These are phyloP conservation scores for Alviniconcha marisindica DNA, from an alignment of 1,140 invertebrate species.

Conservation along the genomic window DNA sequence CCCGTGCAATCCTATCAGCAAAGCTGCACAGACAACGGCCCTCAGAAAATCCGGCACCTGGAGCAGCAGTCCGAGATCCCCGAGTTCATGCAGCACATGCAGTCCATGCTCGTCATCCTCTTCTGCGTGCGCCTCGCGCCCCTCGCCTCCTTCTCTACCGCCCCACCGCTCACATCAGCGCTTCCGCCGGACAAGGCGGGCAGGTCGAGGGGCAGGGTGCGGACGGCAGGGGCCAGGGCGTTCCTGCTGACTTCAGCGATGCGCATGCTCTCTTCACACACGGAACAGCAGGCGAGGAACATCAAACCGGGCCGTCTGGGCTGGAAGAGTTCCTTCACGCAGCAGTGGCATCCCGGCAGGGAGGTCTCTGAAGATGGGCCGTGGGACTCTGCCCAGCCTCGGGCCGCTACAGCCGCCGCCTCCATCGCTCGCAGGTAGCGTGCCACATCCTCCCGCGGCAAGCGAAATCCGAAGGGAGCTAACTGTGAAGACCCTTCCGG, in stretches of 20 bases:
- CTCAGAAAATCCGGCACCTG: slow-evolving; percentile 16
- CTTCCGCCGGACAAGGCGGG: not conserved
- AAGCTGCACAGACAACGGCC: too few species aligned
- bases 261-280: not conserved
- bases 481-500: not conserved
- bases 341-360: not conserved
- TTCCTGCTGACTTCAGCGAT: not conserved
- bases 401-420: not conserved
- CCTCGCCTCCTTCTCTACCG: not conserved
- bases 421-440: not conserved
- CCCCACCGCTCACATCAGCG: not conserved
- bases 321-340: not conserved
- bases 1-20: too few species aligned
- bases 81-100: slow-evolving; percentile 19
- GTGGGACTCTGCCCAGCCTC: not conserved
- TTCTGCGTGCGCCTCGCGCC: not conserved
- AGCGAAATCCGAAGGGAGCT: not conserved
- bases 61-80: slow-evolving; percentile 7
- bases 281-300: not conserved
- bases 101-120: slow-evolving; percentile 21
- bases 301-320: not conserved
- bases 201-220: not conserved
- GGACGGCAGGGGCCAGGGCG: not conserved
- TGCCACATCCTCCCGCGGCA: too few species aligned
- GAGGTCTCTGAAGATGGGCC: too few species aligned